phyloP scores from a whole-genome alignment of 2,888 invertebrate genomes.

The Anorthoa munda region DNA sequence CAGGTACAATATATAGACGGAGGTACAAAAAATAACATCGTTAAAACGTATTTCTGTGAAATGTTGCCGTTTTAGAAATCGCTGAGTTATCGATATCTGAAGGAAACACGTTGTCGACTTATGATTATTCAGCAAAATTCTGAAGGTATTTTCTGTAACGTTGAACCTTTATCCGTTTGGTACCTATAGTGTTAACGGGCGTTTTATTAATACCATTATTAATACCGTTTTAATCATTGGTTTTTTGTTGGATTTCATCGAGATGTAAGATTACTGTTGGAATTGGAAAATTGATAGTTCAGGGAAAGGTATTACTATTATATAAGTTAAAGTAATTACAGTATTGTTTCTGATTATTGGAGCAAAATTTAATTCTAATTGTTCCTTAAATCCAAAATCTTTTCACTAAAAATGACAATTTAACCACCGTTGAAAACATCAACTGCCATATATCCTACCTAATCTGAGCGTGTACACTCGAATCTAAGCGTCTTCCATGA shows the following conservation, averaged over 20 bases:
- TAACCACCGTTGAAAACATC: constrained; percentile 10
- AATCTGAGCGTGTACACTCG: constrained; percentile 36
- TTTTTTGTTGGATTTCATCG: constrained; percentile 26
- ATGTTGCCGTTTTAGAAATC: constrained; percentile 47
- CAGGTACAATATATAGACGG: constrained; percentile 48
- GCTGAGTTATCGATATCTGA: constrained; percentile 48
- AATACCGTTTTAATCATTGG: no score
- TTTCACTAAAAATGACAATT: neutral
- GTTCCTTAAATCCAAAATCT: no score
- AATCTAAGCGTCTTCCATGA: constrained; percentile 25
- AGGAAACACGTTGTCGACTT: constrained; percentile 57
- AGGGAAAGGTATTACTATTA: neutral
- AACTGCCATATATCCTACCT: constrained; percentile 32
- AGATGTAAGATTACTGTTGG: constrained; percentile 12
- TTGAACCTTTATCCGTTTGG: constrained; percentile 47
- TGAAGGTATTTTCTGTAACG: constrained; percentile 43
- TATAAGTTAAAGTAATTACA: neutral
- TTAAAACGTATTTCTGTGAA: constrained; percentile 54
- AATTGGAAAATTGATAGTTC: constrained; percentile 31
- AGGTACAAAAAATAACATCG: constrained; percentile 49
- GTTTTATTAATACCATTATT: no score
- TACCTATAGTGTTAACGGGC: constrained; percentile 36
- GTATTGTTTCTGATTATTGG: no score
- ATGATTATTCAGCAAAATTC: constrained; percentile 57
- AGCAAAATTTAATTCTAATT: neutral